Evolutionary conservation across 53 echinoderm and acorn worm genomes (phyloP).

Genomic region (Apostichopus leukothele): DNA sequence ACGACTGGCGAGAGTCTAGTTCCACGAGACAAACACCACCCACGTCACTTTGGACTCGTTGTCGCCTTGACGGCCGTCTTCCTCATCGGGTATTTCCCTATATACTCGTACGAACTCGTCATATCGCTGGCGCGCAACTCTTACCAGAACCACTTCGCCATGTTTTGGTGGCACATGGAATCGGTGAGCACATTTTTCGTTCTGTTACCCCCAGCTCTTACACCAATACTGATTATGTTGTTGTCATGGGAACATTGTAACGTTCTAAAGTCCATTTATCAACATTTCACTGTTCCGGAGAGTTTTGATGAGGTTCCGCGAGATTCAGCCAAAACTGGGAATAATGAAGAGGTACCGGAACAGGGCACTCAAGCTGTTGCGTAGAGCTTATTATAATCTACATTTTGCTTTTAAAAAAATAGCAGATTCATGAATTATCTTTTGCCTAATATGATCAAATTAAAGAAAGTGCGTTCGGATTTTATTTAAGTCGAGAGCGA

Average conservation of each 20-base stretch:
- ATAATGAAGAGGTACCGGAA: too few species aligned
- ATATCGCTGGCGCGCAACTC: neutral
- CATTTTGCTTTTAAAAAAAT: too few species aligned
- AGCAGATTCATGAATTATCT: too few species aligned
- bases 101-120: slow-evolving; percentile 16
- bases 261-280: slow-evolving; percentile 3
- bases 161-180: slow-evolving; percentile 24
- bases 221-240: neutral
- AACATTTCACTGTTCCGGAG: neutral
- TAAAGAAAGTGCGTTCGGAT: too few species aligned
- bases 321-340: too few species aligned
- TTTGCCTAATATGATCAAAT: too few species aligned
- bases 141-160: too few species aligned
- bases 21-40: slow-evolving; percentile 13
- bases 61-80: neutral
- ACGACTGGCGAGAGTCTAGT: slow-evolving; percentile 41
- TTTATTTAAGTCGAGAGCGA: neutral
- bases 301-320: neutral
- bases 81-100: slow-evolving; percentile 20
- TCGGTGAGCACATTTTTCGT: slow-evolving; percentile 5
- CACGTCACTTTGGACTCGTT: slow-evolving; percentile 1
- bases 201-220: slow-evolving; percentile 6
- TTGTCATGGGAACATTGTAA: slow-evolving; percentile 27
- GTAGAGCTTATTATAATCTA: too few species aligned
- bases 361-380: too few species aligned